A percentile compares a stretch with the other conserved stretches of the same genome.
Conservation (phyloP, 2,113 vertebrate species). For the Myodes glareolus region DNA sequence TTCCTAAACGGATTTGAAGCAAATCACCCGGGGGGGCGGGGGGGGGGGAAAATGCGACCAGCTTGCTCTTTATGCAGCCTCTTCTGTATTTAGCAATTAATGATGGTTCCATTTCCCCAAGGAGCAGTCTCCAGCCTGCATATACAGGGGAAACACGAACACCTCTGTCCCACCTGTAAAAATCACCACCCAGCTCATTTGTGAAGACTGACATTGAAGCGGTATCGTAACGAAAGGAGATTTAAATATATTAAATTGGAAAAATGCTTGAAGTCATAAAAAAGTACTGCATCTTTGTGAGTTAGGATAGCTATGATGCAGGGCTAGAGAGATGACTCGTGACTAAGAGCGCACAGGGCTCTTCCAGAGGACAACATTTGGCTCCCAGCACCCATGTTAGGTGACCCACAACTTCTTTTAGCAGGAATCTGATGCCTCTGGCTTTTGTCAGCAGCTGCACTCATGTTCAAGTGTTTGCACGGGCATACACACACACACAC, state of each 20-base stretch:
- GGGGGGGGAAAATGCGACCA: not conserved
- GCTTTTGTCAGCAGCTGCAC: not conserved
- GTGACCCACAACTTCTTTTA: not conserved
- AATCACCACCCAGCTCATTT: not conserved
- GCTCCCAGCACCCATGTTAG: not conserved
- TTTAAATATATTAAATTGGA: not conserved
- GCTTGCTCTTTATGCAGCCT: constrained; percentile 46
- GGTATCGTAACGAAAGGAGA: not conserved
- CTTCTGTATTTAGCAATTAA: constrained; percentile 25
- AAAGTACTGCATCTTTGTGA: not conserved
- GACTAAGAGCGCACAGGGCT: not conserved
- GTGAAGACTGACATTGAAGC: not conserved
- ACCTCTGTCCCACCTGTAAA: constrained; percentile 24
- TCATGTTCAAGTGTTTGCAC: not conserved
- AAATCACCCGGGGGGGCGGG: not conserved
- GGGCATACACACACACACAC: not conserved
- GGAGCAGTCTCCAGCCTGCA: constrained; percentile 12
- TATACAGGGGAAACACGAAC: not conserved
- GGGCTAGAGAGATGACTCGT: not conserved
- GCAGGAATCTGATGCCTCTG: not conserved
- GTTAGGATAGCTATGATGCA: not conserved
- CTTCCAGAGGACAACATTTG: not conserved
- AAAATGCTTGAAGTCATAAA: not conserved
- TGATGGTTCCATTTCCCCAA: constrained; percentile 54
- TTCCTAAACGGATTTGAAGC: constrained; percentile 47